Evolutionary conservation across 2,888 invertebrate genomes (phyloP), one percentile per base, ranked within the genome.

Genomic region (Chrysolina haemoptera): DNA sequence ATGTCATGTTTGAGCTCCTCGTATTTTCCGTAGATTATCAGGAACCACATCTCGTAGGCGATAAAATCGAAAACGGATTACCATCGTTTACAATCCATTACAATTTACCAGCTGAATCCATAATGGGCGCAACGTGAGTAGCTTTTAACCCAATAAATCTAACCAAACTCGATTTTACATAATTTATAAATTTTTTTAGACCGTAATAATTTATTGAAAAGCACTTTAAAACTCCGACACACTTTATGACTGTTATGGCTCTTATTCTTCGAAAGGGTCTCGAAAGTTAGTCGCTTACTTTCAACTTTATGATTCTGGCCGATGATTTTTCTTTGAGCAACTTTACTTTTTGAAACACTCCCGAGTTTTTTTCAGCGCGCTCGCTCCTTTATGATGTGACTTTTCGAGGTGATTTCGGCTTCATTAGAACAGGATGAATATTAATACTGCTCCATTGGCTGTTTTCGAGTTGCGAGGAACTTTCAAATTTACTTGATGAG

Each of bases 121-220:
- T 81, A 81, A 83, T 81, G 77, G 78, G 70, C 48, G 65, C 72
- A 76, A 80, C 79, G 80, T 83, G 82, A 82, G 77, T 76, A 77
- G 82, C 72, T 80, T 79, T 78, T 71, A 74, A 77, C 76, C 74
- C 78, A 80, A 80, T 81, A 79, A 80, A 79, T 77, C 77, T 67
- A 73, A 74, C 78, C 68, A 62, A 75, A 63, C 72, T 69, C 72
- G 72, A 79, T 83, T 84, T 82, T 82, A 76, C 79, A 80, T 83
- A 84, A 85, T 85, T 85, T 86, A 85, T 82, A 84, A 35, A 35
- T 83, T 84, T 84, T 85, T 85, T 84, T 83, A 82, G 79, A 84
- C 85, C 84, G 85, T 83, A 86, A 86, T 86, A 86, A 87, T 86
- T 87, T 85, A 86, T 86, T 81, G 86, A 82, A 85, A 86, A 85